phyloP scores from a whole-genome alignment of 1,140 invertebrate genomes.

The Acromyrmex heyeri region DNA sequence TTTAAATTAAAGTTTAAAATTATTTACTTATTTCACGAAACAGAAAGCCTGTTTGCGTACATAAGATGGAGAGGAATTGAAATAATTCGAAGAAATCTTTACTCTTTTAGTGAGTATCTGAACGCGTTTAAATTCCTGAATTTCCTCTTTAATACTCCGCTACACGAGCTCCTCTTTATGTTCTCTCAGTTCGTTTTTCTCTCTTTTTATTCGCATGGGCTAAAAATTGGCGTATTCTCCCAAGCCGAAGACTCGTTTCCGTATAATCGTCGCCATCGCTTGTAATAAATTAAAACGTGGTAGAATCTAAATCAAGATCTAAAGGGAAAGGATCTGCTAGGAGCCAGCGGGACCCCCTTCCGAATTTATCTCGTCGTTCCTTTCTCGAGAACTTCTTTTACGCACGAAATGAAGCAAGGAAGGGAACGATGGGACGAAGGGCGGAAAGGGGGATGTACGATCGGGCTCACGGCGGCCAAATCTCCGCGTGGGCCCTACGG shows the following conservation, averaged over 20 bases:
- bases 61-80: background rate
- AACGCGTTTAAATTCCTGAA: background rate
- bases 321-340: slow-evolving; percentile 14
- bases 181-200: background rate
- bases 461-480: slow-evolving; percentile 68
- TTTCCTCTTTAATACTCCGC: background rate
- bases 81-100: background rate
- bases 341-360: slow-evolving; percentile 16
- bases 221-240: slow-evolving; percentile 3
- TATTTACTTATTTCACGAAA: background rate
- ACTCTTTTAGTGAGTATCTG: background rate
- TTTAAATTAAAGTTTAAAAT: slow-evolving; percentile 2
- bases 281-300: slow-evolving; percentile 74
- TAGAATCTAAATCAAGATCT: slow-evolving; percentile 69
- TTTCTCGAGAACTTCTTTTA: slow-evolving; percentile 57
- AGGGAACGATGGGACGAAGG: slow-evolving; percentile 25
- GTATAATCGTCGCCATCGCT: slow-evolving; percentile 65
- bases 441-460: slow-evolving; percentile 69
- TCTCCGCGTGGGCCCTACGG: slow-evolving; percentile 79
- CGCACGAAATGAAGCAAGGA: slow-evolving; percentile 28
- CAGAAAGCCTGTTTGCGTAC: background rate
- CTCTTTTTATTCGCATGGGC: slow-evolving; percentile 13
- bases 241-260: slow-evolving; percentile 38
- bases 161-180: background rate
- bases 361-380: slow-evolving; percentile 67